Percentiles rank a stretch among this genome's conserved stretches.
Conservation (phyloP, 1,140 invertebrate genomes). For the Drosophila jambulina region DNA sequence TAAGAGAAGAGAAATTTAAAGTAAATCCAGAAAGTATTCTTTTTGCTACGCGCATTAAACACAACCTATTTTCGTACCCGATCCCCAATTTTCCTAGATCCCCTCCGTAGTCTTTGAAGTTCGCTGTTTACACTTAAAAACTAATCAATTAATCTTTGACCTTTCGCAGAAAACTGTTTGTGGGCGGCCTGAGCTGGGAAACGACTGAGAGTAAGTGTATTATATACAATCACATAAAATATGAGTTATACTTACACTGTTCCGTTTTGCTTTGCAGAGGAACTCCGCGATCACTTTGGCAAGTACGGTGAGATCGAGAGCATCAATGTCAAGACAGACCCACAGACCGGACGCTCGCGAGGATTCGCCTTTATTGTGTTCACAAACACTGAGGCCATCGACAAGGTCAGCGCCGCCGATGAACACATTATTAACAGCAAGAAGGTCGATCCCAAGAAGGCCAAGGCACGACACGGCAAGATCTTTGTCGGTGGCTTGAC, state of each 20-base stretch:
- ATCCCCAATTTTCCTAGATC: constrained; percentile 5
- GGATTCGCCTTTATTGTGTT: constrained; percentile 99
- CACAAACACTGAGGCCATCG: constrained; percentile 93
- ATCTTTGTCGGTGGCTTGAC: constrained; percentile 97
- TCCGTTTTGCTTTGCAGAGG: constrained; percentile 89
- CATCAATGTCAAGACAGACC: constrained; percentile 97
- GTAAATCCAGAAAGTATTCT: constrained; percentile 64
- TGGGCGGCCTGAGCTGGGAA: constrained; percentile 98
- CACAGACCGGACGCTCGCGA: constrained; percentile 94
- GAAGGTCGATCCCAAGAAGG: constrained; percentile 97
- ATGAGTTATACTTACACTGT: background rate
- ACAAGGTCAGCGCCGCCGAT: constrained; percentile 94
- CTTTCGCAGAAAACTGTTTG: constrained; percentile 97
- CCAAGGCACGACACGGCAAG: constrained; percentile 96
- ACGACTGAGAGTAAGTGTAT: constrained; percentile 96
- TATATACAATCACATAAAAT: background rate
- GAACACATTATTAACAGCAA: constrained; percentile 97
- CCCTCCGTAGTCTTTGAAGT: constrained; percentile 4
- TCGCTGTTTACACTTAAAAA: background rate
- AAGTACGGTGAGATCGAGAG: constrained; percentile 96
- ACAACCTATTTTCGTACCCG: constrained; percentile 46
- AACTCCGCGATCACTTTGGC: constrained; percentile 95
- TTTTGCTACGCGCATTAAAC: constrained; percentile 60
- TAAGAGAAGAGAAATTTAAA: constrained; percentile 59
- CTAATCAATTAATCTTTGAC: constrained; percentile 38